Conservation (phyloP, 2,888 invertebrate genomes). For the Sinodicranocentrus sp. region DNA sequence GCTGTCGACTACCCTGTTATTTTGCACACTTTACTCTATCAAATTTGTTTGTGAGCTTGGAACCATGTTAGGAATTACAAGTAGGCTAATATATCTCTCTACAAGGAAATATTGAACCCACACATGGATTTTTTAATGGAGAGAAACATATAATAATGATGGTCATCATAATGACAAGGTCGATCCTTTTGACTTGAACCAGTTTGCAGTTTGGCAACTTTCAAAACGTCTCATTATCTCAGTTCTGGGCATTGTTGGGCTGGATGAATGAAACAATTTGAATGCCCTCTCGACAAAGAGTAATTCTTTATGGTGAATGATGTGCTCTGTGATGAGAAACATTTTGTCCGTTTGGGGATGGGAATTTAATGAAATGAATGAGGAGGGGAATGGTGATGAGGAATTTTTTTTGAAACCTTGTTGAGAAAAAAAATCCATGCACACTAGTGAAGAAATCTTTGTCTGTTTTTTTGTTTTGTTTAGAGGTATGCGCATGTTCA, state of each 20-base stretch:
- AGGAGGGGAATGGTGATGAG: too few relatives aligned
- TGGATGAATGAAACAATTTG: slow-evolving; percentile 13
- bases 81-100: slow-evolving; percentile 3
- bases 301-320: too few relatives aligned
- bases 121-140: slow-evolving; percentile 13
- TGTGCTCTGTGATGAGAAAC: too few relatives aligned
- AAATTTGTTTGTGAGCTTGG: slow-evolving; percentile 47
- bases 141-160: slow-evolving; percentile 30
- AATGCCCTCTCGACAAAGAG: too few relatives aligned
- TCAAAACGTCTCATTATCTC: slow-evolving; percentile 40
- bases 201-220: slow-evolving; percentile 26
- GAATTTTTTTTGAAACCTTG: too few relatives aligned
- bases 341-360: neutral
- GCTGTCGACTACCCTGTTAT: slow-evolving; percentile 62
- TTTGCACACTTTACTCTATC: slow-evolving; percentile 63
- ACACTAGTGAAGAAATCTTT: neutral
- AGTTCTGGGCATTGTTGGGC: slow-evolving; percentile 15
- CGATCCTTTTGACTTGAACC: slow-evolving; percentile 10
- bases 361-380: neutral
- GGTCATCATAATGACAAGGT: slow-evolving; percentile 43
- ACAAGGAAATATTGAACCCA: neutral
- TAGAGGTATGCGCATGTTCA: too few relatives aligned
- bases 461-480: too few relatives aligned
- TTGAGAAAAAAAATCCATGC: neutral
- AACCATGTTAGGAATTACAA: too few relatives aligned